Evolutionary conservation across 2,113 vertebrate species (phyloP), one percentile per base, ranked within the genome.

Genomic region (Isichthys henryi): DNA sequence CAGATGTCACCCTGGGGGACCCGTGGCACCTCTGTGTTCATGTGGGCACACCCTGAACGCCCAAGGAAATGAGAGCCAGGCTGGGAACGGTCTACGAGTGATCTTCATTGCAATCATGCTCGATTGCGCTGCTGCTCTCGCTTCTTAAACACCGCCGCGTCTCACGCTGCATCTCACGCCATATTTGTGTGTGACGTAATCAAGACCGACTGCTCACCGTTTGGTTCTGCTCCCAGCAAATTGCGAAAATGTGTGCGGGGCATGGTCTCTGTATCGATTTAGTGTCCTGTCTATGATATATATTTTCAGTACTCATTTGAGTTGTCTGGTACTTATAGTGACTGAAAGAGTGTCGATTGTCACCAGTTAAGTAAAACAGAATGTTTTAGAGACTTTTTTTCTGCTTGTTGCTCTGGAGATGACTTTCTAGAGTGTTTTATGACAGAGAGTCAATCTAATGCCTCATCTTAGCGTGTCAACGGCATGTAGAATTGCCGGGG

Each of bases 81-180:
- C 35, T 66, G 52, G 85, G n/a, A 86, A 35, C 10, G 13, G 84
- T 66, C 13, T 27, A 43, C 43, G 39, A 86, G 27, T 87, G 88
- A 88, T 88, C 49, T 92, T 93, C 46, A 53, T 92, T 93, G 94
- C 93, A 88, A 93, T 88, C 90, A 94, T 92, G 3, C 70, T 93
- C 94, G 92, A 92, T 95, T 94, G 92, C 87, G 46, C 88, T 90
- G 58, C 84, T 88, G 85, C 0, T 70, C 50, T 86, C 91, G 86
- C 84, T 89, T 94, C 92, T 89, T 86, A 91, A 70, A 86, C 91
- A 88, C 1, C n/a, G 62, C 15, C 58, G 48, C 84, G 52, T 4
- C 83, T n/a, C 93, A 94, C 94, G 93, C 94, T 92, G 62, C 90
- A 80, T 50, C 2, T 90, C 94, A 94, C 92, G 77, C 89, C 91